phyloP scores from a whole-genome alignment of 2,113 vertebrate genomes.

The Thermophis baileyi region DNA sequence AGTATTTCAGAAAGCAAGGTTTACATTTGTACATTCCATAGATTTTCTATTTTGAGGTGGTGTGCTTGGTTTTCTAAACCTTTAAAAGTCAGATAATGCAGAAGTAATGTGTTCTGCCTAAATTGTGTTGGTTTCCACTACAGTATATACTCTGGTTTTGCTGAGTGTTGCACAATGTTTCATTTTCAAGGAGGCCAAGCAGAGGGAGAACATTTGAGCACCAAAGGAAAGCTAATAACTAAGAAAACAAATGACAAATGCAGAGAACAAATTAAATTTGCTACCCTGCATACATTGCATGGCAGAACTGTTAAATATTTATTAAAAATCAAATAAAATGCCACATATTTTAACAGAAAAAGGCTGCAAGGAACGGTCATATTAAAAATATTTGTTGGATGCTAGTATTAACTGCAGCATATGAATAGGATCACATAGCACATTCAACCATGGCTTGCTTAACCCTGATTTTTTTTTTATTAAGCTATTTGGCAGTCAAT shows the following conservation, averaged over 20 bases:
- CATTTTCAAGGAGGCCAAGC: constrained; percentile 8
- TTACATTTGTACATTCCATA: background rate
- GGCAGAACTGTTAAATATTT: background rate
- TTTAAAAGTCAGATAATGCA: background rate
- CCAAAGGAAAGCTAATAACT: background rate
- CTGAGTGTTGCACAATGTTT: constrained; percentile 8
- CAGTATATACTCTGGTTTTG: background rate
- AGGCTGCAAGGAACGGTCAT: background rate
- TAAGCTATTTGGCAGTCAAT: background rate
- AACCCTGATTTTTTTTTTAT: background rate
- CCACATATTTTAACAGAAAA: background rate
- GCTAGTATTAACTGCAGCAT: background rate
- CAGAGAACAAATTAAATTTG: background rate
- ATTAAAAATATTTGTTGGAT: background rate
- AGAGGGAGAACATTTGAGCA: background rate
- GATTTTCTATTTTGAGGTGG: background rate
- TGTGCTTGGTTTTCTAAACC: background rate
- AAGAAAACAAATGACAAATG: background rate
- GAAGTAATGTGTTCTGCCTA: background rate
- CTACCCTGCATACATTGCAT: background rate
- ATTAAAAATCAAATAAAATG: background rate
- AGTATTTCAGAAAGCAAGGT: background rate
- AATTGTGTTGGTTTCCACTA: background rate
- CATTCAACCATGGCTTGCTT: background rate
- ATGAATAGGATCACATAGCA: background rate